Evolutionary conservation across 2,113 vertebrate genomes (phyloP).

Genomic region (Pavo muticus): DNA sequence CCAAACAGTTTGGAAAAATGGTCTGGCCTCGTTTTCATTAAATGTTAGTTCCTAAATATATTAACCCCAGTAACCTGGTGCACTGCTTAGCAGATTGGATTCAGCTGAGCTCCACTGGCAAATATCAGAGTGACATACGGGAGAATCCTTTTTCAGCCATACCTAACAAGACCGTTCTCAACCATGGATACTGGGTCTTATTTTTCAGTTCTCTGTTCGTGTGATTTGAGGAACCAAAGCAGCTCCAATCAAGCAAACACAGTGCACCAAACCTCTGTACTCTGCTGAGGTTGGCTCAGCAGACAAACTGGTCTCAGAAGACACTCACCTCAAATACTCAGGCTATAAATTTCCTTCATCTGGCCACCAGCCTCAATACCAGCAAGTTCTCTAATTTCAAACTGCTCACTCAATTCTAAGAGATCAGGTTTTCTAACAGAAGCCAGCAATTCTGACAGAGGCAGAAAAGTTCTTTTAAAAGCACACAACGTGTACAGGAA

Average conservation of each 20-base stretch:
- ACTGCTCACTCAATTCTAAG: neutral
- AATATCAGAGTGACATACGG: neutral
- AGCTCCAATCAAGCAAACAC: neutral
- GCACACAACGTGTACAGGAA: neutral
- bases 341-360: neutral
- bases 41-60: neutral
- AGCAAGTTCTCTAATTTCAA: neutral
- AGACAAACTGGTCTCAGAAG: neutral
- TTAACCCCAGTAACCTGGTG: neutral
- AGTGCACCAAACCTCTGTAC: neutral
- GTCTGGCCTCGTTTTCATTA: neutral
- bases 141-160: neutral
- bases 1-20: neutral
- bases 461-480: neutral
- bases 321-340: neutral
- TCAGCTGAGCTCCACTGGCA: neutral
- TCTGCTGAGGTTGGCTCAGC: neutral
- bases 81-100: neutral
- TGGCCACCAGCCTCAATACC: neutral
- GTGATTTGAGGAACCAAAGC: neutral
- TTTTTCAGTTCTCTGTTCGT: accelerated
- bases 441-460: neutral
- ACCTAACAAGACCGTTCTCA: neutral
- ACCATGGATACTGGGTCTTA: accelerated
- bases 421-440: neutral